These are phyloP conservation scores for Hypomecis punctinalis DNA, from an alignment of 2,888 invertebrate genomes.

Conservation along the genomic window DNA sequence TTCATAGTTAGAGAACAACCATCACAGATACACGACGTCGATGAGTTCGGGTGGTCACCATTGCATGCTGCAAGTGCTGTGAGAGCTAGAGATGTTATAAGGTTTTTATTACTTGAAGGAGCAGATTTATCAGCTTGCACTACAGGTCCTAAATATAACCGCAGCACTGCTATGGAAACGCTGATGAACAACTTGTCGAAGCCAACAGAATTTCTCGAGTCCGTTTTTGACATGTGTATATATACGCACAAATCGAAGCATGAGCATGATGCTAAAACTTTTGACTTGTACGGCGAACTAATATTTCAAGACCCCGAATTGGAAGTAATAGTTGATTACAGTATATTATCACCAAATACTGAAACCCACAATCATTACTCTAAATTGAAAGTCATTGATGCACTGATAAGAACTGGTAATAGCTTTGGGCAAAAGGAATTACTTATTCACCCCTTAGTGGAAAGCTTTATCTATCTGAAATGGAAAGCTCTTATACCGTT, in stretches of 20 bases:
- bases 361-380: neutral
- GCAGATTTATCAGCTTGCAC: conserved; percentile 42
- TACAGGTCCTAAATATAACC: conserved; percentile 41
- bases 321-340: conserved; percentile 63
- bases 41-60: conserved; percentile 49
- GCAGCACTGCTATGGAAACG: conserved; percentile 59
- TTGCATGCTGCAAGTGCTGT: conserved; percentile 64
- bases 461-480: conserved; percentile 70
- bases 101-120: conserved; percentile 32
- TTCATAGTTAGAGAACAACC: conserved; percentile 24
- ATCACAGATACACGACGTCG: conserved; percentile 48
- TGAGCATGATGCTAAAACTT: neutral
- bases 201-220: conserved; percentile 74
- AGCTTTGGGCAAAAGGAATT: conserved; percentile 54
- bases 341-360: conserved; percentile 50
- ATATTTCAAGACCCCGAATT: conserved; percentile 62
- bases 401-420: conserved; percentile 48
- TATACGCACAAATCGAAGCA: conserved; percentile 40
- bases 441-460: conserved; percentile 68
- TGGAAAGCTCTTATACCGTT: conserved; percentile 65
- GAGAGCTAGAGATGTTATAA: conserved; percentile 49
- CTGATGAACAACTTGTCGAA: conserved; percentile 69
- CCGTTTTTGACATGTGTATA: conserved; percentile 75
- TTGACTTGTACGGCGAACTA: conserved; percentile 53
- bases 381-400: conserved; percentile 32